Base-by-base conservation (phyloP, 2,888 invertebrate genomes). In the Melanostoma mellinum region DNA sequence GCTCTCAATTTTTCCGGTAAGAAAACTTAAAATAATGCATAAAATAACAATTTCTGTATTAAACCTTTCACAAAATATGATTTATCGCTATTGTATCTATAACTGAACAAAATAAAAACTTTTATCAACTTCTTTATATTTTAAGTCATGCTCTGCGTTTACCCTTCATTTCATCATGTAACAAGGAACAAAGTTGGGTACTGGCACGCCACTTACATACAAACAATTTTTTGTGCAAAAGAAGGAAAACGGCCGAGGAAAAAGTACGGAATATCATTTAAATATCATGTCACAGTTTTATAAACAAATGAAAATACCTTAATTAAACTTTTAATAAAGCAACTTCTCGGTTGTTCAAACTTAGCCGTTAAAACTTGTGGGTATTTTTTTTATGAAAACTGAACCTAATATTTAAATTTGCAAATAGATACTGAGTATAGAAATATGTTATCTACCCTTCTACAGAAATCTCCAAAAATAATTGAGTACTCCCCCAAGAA, bases 241-340 rank as follows among this genome's bases (percentile, higher is more conserved):
- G 94, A 86, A 91, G 94, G 86, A 94, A 93, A 92, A 92, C 93
- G 38, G 92, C 91, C 0, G 94, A 94, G 86, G 94, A 94, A 90
- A 93, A 92, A 92, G 95, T 94, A 89, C 86, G 87, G 77, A 33
- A 20, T 20, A 20, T 20, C 20, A 20, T 20, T 20, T 20, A 20
- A 20, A 20, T 20, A 20, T 20, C 20, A 20, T 20, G 20, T 20
- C 20, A 20, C 20, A 20, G 20, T 20, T 20, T 20, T 20, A 20
- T 1, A 20, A 20, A 20, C 20, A 20, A 20, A 20, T 20, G 20
- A 20, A 20, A 20, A 20, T 20, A 0, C 20, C 20, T 20, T 20
- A 20, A 20, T 20, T 20, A 20, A 20, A 20, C 20, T 20, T 20
- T 20, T 20, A 20, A 20, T 1, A 20, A 20, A 20, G 20, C 20